Conservation (phyloP, 1,140 invertebrate genomes). For the Idris sp. region DNA sequence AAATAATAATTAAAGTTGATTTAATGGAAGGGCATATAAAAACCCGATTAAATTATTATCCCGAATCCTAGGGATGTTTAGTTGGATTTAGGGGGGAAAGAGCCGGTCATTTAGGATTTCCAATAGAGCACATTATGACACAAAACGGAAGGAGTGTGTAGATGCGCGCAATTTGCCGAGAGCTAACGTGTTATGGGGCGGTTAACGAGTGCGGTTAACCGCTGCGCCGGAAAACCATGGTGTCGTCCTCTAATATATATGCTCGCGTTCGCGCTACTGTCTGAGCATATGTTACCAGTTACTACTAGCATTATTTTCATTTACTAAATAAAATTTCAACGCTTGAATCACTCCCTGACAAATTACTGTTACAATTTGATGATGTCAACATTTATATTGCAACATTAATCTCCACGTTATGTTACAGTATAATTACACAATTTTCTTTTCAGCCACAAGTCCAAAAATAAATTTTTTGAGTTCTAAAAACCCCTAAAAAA, state of each 20-base stretch:
- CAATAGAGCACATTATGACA: constrained; percentile 60
- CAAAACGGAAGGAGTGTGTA: constrained; percentile 58
- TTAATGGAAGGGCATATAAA: no score
- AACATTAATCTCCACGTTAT: constrained; percentile 31
- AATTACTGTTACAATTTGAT: constrained; percentile 34
- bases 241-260: constrained; percentile 77
- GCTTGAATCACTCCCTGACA: constrained; percentile 20
- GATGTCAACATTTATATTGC: constrained; percentile 17
- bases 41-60: no score
- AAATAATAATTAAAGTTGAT: no score
- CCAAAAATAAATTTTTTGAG: no score
- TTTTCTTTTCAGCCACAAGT: no score
- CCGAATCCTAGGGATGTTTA: no score
- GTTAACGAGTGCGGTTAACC: constrained; percentile 79
- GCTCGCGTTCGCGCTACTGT: constrained; percentile 67
- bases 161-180: constrained; percentile 65
- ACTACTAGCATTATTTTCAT: constrained; percentile 66
- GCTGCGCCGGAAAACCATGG: constrained; percentile 74
- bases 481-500: no score
- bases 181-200: constrained; percentile 75
- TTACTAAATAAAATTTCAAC: constrained; percentile 57
- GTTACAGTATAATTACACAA: constrained; percentile 15
- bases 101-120: constrained; percentile 52
- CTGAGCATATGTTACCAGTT: constrained; percentile 77
- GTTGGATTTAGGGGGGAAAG: no score